Percentiles rank a stretch among this genome's conserved stretches.
Evolutionary conservation across 1,140 invertebrate species (phyloP).

Genomic region (Leptinotarsa undecemlineata): DNA sequence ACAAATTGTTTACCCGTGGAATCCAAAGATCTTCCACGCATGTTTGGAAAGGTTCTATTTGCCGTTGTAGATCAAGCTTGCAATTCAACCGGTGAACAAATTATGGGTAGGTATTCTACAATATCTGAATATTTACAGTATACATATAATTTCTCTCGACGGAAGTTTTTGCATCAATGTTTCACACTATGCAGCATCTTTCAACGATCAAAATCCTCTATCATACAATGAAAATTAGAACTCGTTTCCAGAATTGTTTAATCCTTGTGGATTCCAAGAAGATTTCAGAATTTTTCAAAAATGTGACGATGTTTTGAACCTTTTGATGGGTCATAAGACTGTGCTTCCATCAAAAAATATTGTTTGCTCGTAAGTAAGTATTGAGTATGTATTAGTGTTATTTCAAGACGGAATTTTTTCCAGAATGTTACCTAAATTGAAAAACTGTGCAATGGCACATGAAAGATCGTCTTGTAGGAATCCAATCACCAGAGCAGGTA

Average conservation of each 20-base stretch:
- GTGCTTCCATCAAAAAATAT: conserved; percentile 21
- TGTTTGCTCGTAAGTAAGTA: conserved; percentile 27
- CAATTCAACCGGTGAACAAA: conserved; percentile 30
- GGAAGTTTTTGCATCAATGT: too few species aligned
- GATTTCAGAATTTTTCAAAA: conserved; percentile 21
- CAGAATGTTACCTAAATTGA: conserved; percentile 20
- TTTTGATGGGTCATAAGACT: background rate
- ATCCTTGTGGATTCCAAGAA: conserved; percentile 25
- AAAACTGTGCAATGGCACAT: conserved; percentile 10
- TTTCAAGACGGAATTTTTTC: background rate
- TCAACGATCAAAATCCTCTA: too few species aligned
- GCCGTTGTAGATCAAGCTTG: conserved; percentile 26
- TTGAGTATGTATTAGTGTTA: background rate
- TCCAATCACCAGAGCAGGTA: conserved; percentile 11
- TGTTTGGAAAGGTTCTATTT: conserved; percentile 14
- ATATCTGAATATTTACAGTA: too few species aligned
- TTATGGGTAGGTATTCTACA: conserved; percentile 30
- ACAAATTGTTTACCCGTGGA: conserved; percentile 28
- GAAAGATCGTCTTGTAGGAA: conserved; percentile 15
- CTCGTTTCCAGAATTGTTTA: conserved; percentile 33
- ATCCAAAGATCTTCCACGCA: conserved; percentile 30
- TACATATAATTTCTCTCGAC: too few species aligned
- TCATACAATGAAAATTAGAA: background rate
- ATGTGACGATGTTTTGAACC: conserved; percentile 18
- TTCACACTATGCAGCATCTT: background rate